phyloP scores from a whole-genome alignment of 37 sponge, comb jelly and placozoan genomes.

The Eunapius fragilis region DNA sequence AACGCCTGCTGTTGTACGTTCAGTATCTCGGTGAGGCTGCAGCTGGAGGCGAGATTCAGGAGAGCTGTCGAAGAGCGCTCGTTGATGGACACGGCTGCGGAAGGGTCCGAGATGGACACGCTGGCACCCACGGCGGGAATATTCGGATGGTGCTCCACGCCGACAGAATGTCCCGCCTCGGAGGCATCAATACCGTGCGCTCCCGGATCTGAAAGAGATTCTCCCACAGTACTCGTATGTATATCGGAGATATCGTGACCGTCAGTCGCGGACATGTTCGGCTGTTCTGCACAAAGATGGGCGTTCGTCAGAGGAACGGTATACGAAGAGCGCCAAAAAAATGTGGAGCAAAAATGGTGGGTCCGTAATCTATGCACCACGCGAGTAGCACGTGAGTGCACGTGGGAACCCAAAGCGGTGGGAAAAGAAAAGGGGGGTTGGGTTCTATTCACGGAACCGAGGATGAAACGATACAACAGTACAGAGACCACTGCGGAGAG shows the following conservation, averaged over 20 bases:
- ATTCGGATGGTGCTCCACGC: slow-evolving; percentile 4
- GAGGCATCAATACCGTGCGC: slow-evolving; percentile 12
- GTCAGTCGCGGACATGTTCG: slow-evolving; percentile 62
- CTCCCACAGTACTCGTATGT: slow-evolving; percentile 50
- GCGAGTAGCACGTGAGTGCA: neutral
- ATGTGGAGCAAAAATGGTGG: slow-evolving; percentile 30
- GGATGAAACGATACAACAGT: neutral
- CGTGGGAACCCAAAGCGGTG: neutral
- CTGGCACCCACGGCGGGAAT: slow-evolving; percentile 57
- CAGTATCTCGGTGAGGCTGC: slow-evolving; percentile 81
- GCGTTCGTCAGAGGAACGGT: neutral
- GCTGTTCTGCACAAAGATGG: neutral
- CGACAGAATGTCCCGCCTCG: slow-evolving; percentile 8
- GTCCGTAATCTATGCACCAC: slow-evolving; percentile 24
- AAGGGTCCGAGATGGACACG: slow-evolving; percentile 32
- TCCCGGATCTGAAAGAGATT: slow-evolving; percentile 47
- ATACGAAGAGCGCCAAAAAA: slow-evolving; percentile 8
- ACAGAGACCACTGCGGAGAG: neutral
- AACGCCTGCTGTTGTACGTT: slow-evolving; percentile 88
- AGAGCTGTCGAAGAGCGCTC: slow-evolving; percentile 72
- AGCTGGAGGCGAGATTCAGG: slow-evolving; percentile 70
- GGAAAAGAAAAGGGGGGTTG: neutral
- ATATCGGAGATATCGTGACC: slow-evolving; percentile 56
- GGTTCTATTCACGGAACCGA: neutral
- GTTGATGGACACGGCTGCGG: slow-evolving; percentile 3